Conservation (phyloP, 2,113 vertebrate genomes). For the Mus spicilegus region DNA sequence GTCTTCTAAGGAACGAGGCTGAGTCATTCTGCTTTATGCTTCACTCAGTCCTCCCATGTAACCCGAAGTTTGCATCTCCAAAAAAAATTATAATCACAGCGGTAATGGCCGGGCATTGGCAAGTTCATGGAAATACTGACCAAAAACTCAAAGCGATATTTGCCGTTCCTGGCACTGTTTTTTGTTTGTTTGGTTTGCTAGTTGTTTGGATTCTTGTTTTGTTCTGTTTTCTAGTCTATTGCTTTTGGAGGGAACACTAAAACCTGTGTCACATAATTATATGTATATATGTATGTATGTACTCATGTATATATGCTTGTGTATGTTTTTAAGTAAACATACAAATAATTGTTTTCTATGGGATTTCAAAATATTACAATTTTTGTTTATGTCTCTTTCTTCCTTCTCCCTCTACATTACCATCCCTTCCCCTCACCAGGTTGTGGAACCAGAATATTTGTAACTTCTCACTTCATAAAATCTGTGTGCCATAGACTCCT, state of each 20-base stretch:
- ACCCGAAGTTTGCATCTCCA: not conserved
- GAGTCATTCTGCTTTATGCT: not conserved
- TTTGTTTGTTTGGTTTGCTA: not conserved
- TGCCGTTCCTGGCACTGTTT: not conserved
- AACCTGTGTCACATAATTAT: not conserved
- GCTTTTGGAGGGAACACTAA: not conserved
- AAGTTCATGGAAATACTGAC: not conserved
- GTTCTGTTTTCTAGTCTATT: not conserved
- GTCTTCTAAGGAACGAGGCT: not conserved
- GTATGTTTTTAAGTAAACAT: not conserved
- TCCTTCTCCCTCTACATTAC: not conserved
- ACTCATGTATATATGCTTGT: not conserved
- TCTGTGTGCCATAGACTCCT: not conserved
- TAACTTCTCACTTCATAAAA: not conserved
- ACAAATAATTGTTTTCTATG: not conserved
- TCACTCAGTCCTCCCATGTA: not conserved
- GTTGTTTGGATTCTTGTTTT: not conserved
- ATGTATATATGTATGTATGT: not conserved
- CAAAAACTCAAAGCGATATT: not conserved
- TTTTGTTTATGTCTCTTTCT: not conserved
- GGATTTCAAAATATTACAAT: not conserved
- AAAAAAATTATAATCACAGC: not conserved
- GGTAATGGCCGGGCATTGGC: not conserved
- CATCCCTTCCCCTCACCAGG: not conserved
- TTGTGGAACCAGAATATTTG: not conserved